Percentiles rank a stretch among this genome's conserved stretches.
Evolutionary conservation across 2,113 vertebrate genomes (phyloP).

Genomic region (Pachyramphus minor): DNA sequence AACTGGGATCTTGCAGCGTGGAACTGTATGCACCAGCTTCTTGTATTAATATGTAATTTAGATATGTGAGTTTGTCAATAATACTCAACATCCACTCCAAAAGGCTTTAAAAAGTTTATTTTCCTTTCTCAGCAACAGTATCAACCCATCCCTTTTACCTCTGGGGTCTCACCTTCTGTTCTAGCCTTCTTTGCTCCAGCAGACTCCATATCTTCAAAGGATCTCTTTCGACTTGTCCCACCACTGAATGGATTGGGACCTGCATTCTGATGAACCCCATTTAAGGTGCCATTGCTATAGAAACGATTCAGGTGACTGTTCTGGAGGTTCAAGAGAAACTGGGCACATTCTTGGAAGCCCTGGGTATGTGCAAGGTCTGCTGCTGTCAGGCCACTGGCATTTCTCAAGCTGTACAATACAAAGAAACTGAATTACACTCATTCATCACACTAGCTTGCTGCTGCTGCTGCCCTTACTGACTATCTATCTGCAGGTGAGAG

Average conservation of each 20-base stretch:
- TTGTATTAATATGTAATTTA: background rate
- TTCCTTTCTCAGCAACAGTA: background rate
- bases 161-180: constrained; percentile 76
- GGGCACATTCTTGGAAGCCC: constrained; percentile 90
- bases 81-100: constrained; percentile 20
- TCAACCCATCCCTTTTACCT: constrained; percentile 10
- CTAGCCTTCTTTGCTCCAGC: constrained; percentile 84
- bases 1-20: background rate
- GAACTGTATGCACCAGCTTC: background rate
- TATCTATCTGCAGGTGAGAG: constrained; percentile 71
- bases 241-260: constrained; percentile 73
- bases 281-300: constrained; percentile 79
- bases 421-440: constrained; percentile 82
- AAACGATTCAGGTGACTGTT: constrained; percentile 82
- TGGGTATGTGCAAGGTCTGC: constrained; percentile 93
- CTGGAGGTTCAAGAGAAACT: constrained; percentile 88
- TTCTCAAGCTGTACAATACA: constrained; percentile 87
- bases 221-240: constrained; percentile 84
- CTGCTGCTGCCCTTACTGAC: constrained; percentile 72
- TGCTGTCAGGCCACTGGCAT: constrained; percentile 91
- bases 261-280: constrained; percentile 71
- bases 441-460: background rate
- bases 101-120: constrained; percentile 39
- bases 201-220: constrained; percentile 73
- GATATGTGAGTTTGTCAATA: background rate